phyloP scores from a whole-genome alignment of 2,888 invertebrate species.

The Agrotis ipsilon region DNA sequence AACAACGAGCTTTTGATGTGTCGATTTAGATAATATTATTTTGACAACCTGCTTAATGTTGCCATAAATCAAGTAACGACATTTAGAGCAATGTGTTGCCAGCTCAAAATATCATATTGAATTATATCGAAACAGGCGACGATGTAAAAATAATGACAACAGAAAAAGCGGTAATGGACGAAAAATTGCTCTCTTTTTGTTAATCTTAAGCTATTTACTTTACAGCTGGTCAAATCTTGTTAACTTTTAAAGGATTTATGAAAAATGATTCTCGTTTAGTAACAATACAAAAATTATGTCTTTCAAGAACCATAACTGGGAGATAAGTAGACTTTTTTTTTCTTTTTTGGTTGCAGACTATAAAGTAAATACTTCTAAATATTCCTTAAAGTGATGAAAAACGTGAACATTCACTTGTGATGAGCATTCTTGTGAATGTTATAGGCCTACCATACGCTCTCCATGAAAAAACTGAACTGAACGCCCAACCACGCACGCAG shows the following conservation, averaged over 20 bases:
- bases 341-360: too few relatives aligned
- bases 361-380: too few relatives aligned
- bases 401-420: too few relatives aligned
- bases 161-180: background rate
- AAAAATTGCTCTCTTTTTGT: constrained; percentile 3
- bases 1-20: constrained; percentile 46
- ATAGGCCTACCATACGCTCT: too few relatives aligned
- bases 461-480: too few relatives aligned
- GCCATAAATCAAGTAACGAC: constrained; percentile 47
- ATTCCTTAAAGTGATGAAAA: too few relatives aligned
- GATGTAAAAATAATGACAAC: constrained; percentile 1
- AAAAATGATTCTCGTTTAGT: background rate
- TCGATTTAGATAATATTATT: constrained; percentile 44
- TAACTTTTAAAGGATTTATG: background rate
- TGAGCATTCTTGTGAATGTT: too few relatives aligned
- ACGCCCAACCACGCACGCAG: too few relatives aligned
- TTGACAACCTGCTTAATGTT: constrained; percentile 30
- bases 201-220: background rate
- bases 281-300: background rate
- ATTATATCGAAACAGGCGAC: constrained; percentile 20
- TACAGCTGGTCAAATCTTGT: constrained; percentile 7
- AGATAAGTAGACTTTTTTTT: too few relatives aligned
- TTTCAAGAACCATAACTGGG: background rate
- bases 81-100: constrained; percentile 53
- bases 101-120: constrained; percentile 12